Evolutionary conservation across 2,888 invertebrate genomes (phyloP).

Genomic region (Seladonia tumulorum): DNA sequence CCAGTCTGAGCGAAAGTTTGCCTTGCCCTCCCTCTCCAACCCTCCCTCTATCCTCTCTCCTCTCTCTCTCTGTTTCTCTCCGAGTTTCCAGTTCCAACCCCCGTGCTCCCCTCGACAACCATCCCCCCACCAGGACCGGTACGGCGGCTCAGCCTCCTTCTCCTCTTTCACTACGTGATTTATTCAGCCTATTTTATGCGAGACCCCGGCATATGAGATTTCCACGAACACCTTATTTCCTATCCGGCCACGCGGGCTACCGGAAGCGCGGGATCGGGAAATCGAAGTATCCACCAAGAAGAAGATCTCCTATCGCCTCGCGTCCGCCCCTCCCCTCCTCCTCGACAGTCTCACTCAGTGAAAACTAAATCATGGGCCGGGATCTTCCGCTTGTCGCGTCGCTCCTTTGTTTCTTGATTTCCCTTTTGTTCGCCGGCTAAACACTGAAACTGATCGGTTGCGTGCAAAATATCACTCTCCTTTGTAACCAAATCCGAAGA

Average conservation of each 20-base stretch:
- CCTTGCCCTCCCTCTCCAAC: slow-evolving; percentile 67
- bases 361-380: slow-evolving; percentile 12
- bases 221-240: slow-evolving; percentile 80
- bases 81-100: not conserved
- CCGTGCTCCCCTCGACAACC: slow-evolving; percentile 32
- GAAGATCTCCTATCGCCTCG: slow-evolving; percentile 20
- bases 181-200: slow-evolving; percentile 81
- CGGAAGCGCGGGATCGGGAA: slow-evolving; percentile 55
- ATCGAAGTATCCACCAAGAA: slow-evolving; percentile 52
- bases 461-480: not conserved
- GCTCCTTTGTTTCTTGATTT: not conserved
- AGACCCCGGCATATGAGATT: slow-evolving; percentile 79
- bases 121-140: slow-evolving; percentile 16
- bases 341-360: not conserved
- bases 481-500: not conserved
- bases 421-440: not conserved
- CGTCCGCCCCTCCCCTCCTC: not conserved
- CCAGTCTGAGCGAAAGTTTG: slow-evolving; percentile 76
- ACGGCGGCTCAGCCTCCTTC: slow-evolving; percentile 38
- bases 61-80: not conserved
- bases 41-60: slow-evolving; percentile 6
- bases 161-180: slow-evolving; percentile 73
- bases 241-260: slow-evolving; percentile 56
- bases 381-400: not conserved
- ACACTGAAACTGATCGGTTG: not conserved